Conservation (phyloP, 2,113 vertebrate genomes). For the Austrofundulus limnaeus region DNA sequence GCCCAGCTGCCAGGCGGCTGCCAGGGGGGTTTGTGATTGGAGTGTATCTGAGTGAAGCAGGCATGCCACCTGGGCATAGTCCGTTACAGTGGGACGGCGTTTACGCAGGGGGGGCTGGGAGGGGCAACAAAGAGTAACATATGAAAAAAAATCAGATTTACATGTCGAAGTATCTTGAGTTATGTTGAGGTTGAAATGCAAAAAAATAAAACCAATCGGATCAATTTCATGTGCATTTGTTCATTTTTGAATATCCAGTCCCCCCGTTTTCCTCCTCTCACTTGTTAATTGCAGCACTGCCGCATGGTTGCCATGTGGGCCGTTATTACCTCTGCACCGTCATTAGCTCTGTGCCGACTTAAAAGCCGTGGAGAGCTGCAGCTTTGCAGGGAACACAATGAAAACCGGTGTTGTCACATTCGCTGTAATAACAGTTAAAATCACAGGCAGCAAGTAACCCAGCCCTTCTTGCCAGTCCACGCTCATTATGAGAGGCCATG, state of each 20-base stretch:
- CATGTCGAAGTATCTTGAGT: constrained; percentile 7
- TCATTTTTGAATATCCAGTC: constrained; percentile 25
- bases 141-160: constrained; percentile 17
- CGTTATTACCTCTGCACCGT: constrained; percentile 73
- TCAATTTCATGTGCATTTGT: constrained; percentile 10
- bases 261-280: constrained; percentile 47
- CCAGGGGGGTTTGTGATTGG: constrained; percentile 27
- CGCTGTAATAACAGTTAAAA: constrained; percentile 62
- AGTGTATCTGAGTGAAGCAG: constrained; percentile 32
- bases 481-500: neutral
- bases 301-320: constrained; percentile 61
- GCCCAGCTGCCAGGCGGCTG: constrained; percentile 53
- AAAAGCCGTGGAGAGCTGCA: constrained; percentile 60
- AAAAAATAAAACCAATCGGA: constrained; percentile 19
- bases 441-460: constrained; percentile 19
- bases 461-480: neutral
- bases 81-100: constrained; percentile 47
- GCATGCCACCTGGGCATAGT: constrained; percentile 56
- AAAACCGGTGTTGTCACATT: constrained; percentile 60
- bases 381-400: constrained; percentile 55
- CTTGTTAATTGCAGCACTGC: constrained; percentile 66
- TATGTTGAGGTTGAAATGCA: constrained; percentile 4
- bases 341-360: constrained; percentile 67
- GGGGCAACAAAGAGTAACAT: constrained; percentile 3
- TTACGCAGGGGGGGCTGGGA: constrained; percentile 26